These are phyloP conservation scores for Eriosoma lanigerum DNA, from an alignment of 1,140 invertebrate species.

Conservation along the genomic window DNA sequence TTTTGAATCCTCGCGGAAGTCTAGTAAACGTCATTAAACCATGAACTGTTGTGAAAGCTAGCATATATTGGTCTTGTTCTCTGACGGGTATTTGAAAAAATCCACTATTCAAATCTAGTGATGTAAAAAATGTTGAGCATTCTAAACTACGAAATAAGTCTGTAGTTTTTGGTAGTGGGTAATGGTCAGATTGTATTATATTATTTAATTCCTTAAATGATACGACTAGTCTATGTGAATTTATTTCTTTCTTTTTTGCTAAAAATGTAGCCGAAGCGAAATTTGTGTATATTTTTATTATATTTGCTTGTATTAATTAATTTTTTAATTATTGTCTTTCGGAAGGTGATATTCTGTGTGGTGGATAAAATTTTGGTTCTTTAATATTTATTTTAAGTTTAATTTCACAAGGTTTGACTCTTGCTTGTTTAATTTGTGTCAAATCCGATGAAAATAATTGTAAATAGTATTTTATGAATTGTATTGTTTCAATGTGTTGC, in stretches of 20 bases:
- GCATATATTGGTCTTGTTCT: conserved; percentile 52
- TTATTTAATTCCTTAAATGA: conserved; percentile 54
- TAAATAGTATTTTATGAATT: neutral
- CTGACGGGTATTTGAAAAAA: no score
- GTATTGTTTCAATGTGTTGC: neutral
- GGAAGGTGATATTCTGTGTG: no score
- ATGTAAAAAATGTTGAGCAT: conserved; percentile 58
- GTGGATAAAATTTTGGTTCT: no score
- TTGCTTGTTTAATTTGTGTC: neutral
- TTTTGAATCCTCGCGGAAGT: conserved; percentile 1
- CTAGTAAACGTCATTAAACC: conserved; percentile 1
- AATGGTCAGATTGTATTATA: conserved; percentile 55
- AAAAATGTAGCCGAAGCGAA: neutral
- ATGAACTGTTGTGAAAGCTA: conserved; percentile 13
- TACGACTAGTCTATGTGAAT: neutral
- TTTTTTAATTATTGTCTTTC: neutral
- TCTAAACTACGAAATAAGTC: conserved; percentile 59
- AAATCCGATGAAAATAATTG: neutral
- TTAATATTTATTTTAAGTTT: neutral
- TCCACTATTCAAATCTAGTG: no score
- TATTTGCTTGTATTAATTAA: neutral
- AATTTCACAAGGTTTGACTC: neutral
- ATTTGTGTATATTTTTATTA: neutral
- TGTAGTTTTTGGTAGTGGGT: conserved; percentile 60
- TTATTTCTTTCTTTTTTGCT: conserved; percentile 2